Base-by-base conservation (phyloP, 2,113 vertebrate genomes). In the Bos javanicus region DNA sequence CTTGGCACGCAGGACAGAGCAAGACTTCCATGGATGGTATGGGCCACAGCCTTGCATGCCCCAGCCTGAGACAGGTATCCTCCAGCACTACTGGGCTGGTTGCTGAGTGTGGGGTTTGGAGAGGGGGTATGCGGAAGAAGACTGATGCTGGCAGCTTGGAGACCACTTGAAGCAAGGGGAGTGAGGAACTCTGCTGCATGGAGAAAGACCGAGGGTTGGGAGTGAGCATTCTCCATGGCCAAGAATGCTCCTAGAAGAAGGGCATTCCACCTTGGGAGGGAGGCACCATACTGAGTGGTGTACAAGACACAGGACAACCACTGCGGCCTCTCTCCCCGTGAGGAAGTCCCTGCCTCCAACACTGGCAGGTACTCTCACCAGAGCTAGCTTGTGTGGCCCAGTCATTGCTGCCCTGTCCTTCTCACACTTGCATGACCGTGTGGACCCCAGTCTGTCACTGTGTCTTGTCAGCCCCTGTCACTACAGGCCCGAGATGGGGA, bases 231-330 rank as follows among this genome's bases (percentile, higher is more conserved):
- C 16, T 80, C 28, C 46, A 19, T 4, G 33, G 76, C 76, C 46
- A 5, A 48, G 15, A 19, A 33, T 80, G 76, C 16, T 19, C 46
- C 28, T 80, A 30, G 28, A 19, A 10, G 8, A 80, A 50, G 46
- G 1, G 46, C 28, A 30, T 8, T 10, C 46, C 6, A 28, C 76
- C 76, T 50, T 80, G 76, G 74, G 46, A 46, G 43, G 39, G 25
- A 46, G 39, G 39, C 2, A 5, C 13, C 13, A 1, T 78, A 15
- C 0, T 16, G 25, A 46, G 7, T 8, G 13, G 14, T 9, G 13
- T 46, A 4, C 7, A 78, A 50, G 46, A 28, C 46, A 6, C 1
- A 0, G 28, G 28, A 5, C 26, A 6, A 6, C 15, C 8, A 6
- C 0, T 48, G 28, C 0, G 5, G 26, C 46, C 46, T 11, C 46